Evolutionary conservation across 2,888 invertebrate species (phyloP).

Genomic region (Brenthis ino): DNA sequence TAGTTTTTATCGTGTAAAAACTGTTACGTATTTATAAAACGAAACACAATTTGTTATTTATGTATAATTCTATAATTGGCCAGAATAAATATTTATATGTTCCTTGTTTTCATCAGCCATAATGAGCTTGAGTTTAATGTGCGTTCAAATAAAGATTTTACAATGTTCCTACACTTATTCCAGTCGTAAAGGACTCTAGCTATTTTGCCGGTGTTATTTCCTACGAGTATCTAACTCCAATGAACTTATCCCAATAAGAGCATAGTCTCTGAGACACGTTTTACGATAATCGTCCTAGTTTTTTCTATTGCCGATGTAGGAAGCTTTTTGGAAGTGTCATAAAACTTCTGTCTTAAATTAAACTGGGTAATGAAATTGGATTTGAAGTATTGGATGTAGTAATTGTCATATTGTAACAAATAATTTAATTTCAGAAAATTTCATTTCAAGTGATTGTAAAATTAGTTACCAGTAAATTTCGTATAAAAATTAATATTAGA

Average conservation of each 20-base stretch:
- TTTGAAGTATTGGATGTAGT: not conserved
- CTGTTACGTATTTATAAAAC: no score
- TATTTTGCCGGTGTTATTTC: constrained; percentile 14
- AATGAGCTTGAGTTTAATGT: not conserved
- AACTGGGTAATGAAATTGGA: not conserved
- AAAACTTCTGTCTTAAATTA: constrained; percentile 16
- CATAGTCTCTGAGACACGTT: constrained; percentile 24
- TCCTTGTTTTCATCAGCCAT: no score
- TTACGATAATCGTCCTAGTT: constrained; percentile 31
- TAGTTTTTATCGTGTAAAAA: no score
- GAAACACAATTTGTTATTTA: no score
- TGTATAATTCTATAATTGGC: no score
- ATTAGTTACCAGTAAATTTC: no score
- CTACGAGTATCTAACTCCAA: constrained; percentile 11
- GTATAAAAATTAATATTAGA: no score
- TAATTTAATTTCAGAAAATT: no score
- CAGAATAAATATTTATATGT: no score
- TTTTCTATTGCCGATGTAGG: constrained; percentile 25
- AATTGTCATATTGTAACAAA: not conserved
- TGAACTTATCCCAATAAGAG: constrained; percentile 17
- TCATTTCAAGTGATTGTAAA: no score
- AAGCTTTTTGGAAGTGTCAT: constrained; percentile 7
- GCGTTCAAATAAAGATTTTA: constrained; percentile 11
- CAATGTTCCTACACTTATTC: constrained; percentile 1
- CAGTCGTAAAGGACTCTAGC: constrained; percentile 5